Evolutionary conservation across 1,140 invertebrate genomes (phyloP).

Genomic region (Propsilocerus akamusi): DNA sequence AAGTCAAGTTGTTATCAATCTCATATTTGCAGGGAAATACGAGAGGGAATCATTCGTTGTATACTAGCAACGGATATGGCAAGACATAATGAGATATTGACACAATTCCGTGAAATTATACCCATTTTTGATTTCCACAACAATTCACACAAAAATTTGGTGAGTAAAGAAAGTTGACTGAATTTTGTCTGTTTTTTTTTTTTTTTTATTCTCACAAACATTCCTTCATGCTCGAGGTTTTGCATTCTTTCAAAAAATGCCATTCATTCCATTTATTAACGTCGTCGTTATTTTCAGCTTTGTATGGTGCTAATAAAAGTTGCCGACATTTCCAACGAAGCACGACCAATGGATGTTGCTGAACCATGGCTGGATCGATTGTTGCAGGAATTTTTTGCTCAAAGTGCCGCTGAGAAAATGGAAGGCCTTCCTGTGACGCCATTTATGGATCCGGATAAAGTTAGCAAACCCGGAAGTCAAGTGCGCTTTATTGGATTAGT

Average conservation of each 20-base stretch:
- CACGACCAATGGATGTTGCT: slow-evolving; percentile 64
- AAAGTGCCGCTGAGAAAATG: slow-evolving; percentile 68
- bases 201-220: background rate
- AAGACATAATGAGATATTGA: slow-evolving; percentile 69
- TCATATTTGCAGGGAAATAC: slow-evolving; percentile 26
- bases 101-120: slow-evolving; percentile 48
- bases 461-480: slow-evolving; percentile 70
- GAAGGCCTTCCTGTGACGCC: slow-evolving; percentile 71
- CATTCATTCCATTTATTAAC: background rate
- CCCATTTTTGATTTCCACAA: slow-evolving; percentile 57
- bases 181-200: background rate
- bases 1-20: background rate
- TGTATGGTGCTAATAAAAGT: slow-evolving; percentile 77
- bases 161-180: slow-evolving; percentile 25
- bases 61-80: slow-evolving; percentile 79
- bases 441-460: slow-evolving; percentile 81
- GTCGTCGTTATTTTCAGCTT: slow-evolving; percentile 31
- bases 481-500: slow-evolving; percentile 74
- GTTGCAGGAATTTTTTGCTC: slow-evolving; percentile 60
- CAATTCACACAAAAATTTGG: slow-evolving; percentile 59
- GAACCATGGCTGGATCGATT: slow-evolving; percentile 71
- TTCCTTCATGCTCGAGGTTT: background rate
- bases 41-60: slow-evolving; percentile 69
- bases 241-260: background rate
- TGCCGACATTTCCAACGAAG: slow-evolving; percentile 76